Conservation (phyloP, 92 coral and sea anemone genomes). For the Phymanthus crucifer region DNA sequence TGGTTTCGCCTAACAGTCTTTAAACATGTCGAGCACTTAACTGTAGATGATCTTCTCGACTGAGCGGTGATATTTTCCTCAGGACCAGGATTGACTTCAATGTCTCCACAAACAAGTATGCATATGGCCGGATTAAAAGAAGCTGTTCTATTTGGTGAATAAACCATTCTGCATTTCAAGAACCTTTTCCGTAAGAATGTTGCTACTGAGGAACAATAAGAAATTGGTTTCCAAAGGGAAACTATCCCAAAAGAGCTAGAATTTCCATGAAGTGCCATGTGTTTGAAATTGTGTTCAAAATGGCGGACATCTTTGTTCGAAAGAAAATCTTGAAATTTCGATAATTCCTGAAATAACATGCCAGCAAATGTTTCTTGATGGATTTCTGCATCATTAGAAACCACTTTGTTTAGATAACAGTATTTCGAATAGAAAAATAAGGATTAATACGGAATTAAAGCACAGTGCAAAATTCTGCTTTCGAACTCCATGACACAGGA, state of each 20-base stretch:
- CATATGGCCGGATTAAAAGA: neutral
- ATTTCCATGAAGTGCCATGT: neutral
- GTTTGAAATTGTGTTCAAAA: neutral
- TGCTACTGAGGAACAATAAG: neutral
- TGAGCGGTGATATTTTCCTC: neutral
- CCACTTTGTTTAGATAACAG: neutral
- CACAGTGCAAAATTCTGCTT: too few relatives aligned
- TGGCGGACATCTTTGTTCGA: neutral
- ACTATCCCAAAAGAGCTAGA: neutral
- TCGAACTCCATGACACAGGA: too few relatives aligned
- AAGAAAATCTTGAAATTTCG: neutral
- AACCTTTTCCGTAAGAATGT: neutral
- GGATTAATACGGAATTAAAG: too few relatives aligned
- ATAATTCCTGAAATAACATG: neutral
- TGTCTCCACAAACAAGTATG: neutral
- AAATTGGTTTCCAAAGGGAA: neutral
- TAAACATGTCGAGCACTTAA: neutral
- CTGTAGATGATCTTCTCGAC: neutral
- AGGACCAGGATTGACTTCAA: neutral
- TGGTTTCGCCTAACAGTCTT: neutral
- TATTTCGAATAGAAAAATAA: neutral
- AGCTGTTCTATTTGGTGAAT: neutral
- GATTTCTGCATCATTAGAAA: constrained; percentile 3
- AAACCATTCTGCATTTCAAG: neutral
- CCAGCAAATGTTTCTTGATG: neutral